Base-by-base conservation (phyloP, 2,797 vertebrate genomes). In the Anomalospiza imberbis region DNA sequence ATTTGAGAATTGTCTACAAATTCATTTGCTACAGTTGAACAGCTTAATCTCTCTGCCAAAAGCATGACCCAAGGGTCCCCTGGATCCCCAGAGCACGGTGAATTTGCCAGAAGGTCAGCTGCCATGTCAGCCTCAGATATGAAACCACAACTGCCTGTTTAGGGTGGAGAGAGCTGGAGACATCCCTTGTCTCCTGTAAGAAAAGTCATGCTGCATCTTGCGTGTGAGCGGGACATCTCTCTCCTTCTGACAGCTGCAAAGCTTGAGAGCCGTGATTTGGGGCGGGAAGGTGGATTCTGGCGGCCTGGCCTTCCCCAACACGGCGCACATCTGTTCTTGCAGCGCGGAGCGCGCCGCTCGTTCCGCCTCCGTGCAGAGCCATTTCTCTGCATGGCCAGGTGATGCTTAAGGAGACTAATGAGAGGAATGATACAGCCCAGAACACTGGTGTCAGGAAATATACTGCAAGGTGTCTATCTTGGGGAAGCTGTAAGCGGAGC, bases 401-500 rank as follows among this genome's bases (percentile, higher is more conserved):
- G 93, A 96, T 93, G 91, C 60, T 96, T 94, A 87, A 93, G 95
- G 74, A 96, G 87, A 66, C 92, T 94, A 96, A 97, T 97, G 97
- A 97, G 95, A 94, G 94, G 60, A 94, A 90, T 94, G 95, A 93
- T 89, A 91, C 1, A 4, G 89, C 96, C 96, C 95, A 91, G 92
- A 97, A 94, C 95, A 73, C 47, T 12, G 58, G 73, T 97, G 95
- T 97, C 95, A 95, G 92, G 96, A 86, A 95, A 89, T 91, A 91
- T 91, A 94, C 90, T 94, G 91, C 94, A 91, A 94, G 89, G 91
- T 95, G 94, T 89, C 94, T 94, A 5, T 96, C 97, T 96, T 40
- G 10, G 57, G 75, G 36, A 89, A 84, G 94, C 95, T 96, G 88
- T 79, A 85, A 91, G 85, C 21, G 0, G 47, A 68, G 51, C 91